Evolutionary conservation across 2,797 vertebrate genomes (phyloP).

Genomic region (Distichodus sexfasciatus): DNA sequence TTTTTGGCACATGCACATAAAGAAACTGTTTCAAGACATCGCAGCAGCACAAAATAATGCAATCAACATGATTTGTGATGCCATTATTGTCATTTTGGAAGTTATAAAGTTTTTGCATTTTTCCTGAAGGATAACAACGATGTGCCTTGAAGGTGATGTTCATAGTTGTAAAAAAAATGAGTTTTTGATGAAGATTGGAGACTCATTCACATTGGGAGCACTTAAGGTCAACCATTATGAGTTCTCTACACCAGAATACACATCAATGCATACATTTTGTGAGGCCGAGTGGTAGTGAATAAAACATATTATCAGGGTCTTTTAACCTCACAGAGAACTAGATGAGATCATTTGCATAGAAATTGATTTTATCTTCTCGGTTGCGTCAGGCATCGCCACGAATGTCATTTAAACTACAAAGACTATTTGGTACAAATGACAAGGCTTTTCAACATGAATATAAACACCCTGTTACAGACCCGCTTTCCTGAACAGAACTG

Average conservation of each 20-base stretch:
- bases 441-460: conserved; percentile 25
- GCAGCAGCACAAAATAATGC: neutral
- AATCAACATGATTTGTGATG: too few species aligned
- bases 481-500: conserved; percentile 58
- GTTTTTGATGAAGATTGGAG: conserved; percentile 54
- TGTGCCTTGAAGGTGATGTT: conserved; percentile 18
- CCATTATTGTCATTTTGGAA: neutral
- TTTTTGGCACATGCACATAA: too few species aligned
- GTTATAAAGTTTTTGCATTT: neutral
- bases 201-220: conserved; percentile 58
- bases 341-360: conserved; percentile 78
- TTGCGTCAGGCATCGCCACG: conserved; percentile 62
- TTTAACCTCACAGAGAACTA: conserved; percentile 65
- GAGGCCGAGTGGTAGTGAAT: conserved; percentile 66
- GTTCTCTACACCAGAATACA: conserved; percentile 65
- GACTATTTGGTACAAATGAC: conserved; percentile 63
- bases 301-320: conserved; percentile 68
- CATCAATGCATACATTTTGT: conserved; percentile 66
- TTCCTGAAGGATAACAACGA: neutral
- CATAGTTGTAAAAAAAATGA: conserved; percentile 3
- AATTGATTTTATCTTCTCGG: conserved; percentile 74
- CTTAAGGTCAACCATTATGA: conserved; percentile 67
- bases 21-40: neutral
- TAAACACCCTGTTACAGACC: conserved; percentile 55
- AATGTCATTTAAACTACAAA: conserved; percentile 68